Base-by-base conservation (phyloP, 2,113 vertebrate genomes). In the Geococcyx californianus region DNA sequence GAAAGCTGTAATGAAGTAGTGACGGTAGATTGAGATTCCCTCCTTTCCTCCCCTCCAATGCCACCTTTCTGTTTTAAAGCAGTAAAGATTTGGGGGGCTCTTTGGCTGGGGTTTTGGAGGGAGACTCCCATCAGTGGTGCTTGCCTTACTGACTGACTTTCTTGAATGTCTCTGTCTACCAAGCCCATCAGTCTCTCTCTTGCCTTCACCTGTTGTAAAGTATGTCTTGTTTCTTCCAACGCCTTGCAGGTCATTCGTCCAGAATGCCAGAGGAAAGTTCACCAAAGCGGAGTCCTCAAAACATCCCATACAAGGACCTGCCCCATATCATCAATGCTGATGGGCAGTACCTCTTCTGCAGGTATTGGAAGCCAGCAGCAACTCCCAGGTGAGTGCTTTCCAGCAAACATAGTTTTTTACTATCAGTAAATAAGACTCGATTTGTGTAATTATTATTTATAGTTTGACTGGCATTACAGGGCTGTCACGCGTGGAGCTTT, bases 341-440 rank as follows among this genome's bases (percentile, higher is more conserved):
- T 6, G 99, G 99, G 78, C 98, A 98, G 97, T 96, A 99, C 97
- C 98, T 99, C 94, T 99, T 99, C 98, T 99, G 99, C 97, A 99
- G 98, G 95, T 99, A 99, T 97, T 99, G 99, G 99, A 99, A 99
- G 91, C 99, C 99, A n/a, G 84, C 84, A 19, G 87, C 89, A 34
- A 88, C 97, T 36, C 98, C 99, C 95, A 99, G 98, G 99, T 99
- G 96, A 98, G 99, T 97, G 74, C 33, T 76, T 86, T 7, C 16
- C 42, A 78, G 36, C n/a, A 52, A 47, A 51, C 54, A 10, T 42
- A 11, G 10, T 42, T 42, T 55, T 91, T 38, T 76, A 25, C 58
- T 49, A 5, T 31, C 40, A 29, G 49, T 84, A 76, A 72, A 47
- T 75, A 82, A 3, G 16, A 42, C 63, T 67, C 60, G n/a, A 10